Evolutionary conservation across 2,797 vertebrate species (phyloP), one percentile per base, ranked within the genome.

Genomic region (Sebastes hubbsi): DNA sequence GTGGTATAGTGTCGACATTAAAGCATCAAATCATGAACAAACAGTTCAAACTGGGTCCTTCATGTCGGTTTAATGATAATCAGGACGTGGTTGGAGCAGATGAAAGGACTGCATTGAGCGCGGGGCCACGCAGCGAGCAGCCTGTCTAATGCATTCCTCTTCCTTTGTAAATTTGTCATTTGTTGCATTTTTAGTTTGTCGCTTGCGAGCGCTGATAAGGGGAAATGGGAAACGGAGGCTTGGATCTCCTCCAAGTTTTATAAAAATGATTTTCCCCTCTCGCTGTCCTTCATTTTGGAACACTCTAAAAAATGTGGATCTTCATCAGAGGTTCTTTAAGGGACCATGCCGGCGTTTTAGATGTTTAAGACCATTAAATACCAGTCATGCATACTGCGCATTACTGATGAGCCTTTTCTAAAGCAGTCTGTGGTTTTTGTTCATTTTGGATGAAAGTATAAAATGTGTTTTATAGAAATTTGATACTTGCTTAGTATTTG

Each of bases 181-280:
- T 86, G 75, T 83, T 80, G 71, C 77, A 75, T 84, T 83, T 82
- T 82, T 78, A 60, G 89, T 86, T 85, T 75, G 77, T 75, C n/a
- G 72, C 82, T 84, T 92, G 90, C 82, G 36, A 78, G 59, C 20
- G 20, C 80, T 67, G 91, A 93, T 93, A 92, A 93, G 89, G 80
- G 75, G 75, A 81, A 89, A 85, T 75, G 77, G 66, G 75, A 82
- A 86, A 86, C 36, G 59, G 70, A 80, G 49, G 27, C 32, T 72
- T 82, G 77, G 87, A 89, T 87, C 70, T 73, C 52, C 56, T 80
- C 67, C 78, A 82, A 68, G 68, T 61, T 77, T 60, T 68, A 18
- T 20, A 32, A 64, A 79, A 69, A 84, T 59, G n/a, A 68, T 72
- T 78, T 84, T 56, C 16, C 61, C 64, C 55, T 56, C 59, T 62